A percentile compares a stretch with the other conserved stretches of the same genome.
Conservation (phyloP, 2,113 vertebrate genomes). For the Setophaga coronata region DNA sequence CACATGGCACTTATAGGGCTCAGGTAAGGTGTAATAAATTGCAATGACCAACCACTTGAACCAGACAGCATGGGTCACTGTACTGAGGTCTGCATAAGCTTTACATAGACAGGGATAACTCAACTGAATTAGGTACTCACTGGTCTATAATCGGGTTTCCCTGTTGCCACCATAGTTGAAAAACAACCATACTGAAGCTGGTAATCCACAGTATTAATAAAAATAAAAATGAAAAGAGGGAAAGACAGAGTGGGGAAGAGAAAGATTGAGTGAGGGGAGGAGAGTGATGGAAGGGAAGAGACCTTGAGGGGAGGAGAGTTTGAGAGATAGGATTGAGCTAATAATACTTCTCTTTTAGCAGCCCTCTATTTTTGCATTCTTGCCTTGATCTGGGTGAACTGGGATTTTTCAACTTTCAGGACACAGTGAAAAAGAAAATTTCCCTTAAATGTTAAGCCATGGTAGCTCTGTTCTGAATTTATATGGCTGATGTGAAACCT, state of each 20-base stretch:
- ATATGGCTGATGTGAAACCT: neutral
- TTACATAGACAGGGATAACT: neutral
- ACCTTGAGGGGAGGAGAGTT: neutral
- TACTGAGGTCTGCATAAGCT: accelerated
- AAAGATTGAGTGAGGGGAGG: accelerated
- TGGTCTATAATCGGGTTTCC: neutral
- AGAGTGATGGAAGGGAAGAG: neutral
- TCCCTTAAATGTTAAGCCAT: neutral
- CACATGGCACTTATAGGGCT: neutral
- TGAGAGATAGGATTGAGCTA: neutral
- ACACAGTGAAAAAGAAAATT: neutral
- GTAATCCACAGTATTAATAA: neutral
- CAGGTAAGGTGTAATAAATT: neutral
- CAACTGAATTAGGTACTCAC: neutral
- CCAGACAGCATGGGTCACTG: neutral
- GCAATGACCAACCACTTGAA: neutral
- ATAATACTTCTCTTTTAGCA: neutral
- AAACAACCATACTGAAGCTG: neutral
- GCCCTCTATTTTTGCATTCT: neutral
- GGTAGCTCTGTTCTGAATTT: neutral
- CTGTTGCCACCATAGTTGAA: neutral
- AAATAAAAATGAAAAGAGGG: neutral
- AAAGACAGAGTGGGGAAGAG: neutral
- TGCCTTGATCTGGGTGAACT: neutral
- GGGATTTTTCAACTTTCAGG: neutral